phyloP scores from a whole-genome alignment of 2,888 invertebrate genomes.

The Agrilus cyanescens region DNA sequence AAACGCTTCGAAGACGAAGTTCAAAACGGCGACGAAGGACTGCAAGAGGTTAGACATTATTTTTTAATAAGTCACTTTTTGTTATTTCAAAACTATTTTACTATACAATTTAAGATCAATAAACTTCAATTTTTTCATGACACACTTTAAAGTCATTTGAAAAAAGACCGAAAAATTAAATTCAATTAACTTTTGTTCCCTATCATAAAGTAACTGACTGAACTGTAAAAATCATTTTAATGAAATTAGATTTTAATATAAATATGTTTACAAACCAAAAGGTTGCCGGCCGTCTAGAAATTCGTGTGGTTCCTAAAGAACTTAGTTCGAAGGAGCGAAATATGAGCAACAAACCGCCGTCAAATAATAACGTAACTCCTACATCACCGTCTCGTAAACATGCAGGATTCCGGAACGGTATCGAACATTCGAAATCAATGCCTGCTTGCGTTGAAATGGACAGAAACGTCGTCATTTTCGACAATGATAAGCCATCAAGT shows the following conservation, averaged over 20 bases:
- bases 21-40: slow-evolving; percentile 26
- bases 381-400: no score
- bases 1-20: slow-evolving; percentile 17
- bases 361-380: not conserved
- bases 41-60: slow-evolving; percentile 27
- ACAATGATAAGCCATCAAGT: slow-evolving; percentile 4
- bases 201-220: no score
- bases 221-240: not conserved
- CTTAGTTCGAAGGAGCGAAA: slow-evolving; percentile 3
- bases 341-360: not conserved
- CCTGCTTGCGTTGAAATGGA: slow-evolving; percentile 5
- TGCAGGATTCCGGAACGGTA: not conserved
- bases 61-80: no score
- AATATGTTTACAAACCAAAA: slow-evolving; percentile 12
- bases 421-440: slow-evolving; percentile 2
- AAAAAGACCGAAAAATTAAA: no score
- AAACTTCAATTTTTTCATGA: not conserved
- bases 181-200: no score
- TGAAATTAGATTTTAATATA: slow-evolving; percentile 1
- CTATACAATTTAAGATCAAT: not conserved
- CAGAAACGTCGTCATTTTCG: slow-evolving; percentile 4
- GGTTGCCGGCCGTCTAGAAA: slow-evolving; percentile 72
- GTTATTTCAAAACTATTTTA: no score
- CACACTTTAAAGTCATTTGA: not conserved
- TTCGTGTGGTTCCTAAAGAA: slow-evolving; percentile 53